Base-by-base conservation (phyloP, 2,113 vertebrate genomes). In the Pheucticus melanocephalus region DNA sequence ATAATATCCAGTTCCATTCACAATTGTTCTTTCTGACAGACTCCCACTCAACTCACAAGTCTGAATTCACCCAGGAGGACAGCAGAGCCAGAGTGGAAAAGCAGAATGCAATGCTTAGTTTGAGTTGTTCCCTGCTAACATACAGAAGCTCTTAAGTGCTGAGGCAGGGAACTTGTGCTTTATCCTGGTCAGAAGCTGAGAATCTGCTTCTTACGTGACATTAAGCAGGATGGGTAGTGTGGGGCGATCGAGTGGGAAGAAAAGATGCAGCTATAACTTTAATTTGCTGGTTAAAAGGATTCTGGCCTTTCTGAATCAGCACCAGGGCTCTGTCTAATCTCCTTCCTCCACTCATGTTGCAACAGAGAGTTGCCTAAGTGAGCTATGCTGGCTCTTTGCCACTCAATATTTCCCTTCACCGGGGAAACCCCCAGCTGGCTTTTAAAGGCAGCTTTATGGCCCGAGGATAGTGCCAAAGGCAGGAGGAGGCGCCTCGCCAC, bases 371-470 rank as follows among this genome's bases (percentile, higher is more conserved):
- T 96, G 89, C 92, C 79, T 92, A 90, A 96, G 93, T 28, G 85
- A 95, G 93, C 71, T 95, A 27, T 94, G 92, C 83, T 95, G 95
- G 94, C 95, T 96, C 71, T 68, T 82, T 96, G 95, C 94, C 96
- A 95, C 85, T 91, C 95, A 96, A 82, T 96, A 95, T 96, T 97
- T 97, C 90, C 59, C 93, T 94, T 92, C 84, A 94, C 93, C 45
- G 88, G 90, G 94, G 92, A 97, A 97, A 95, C 92, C 94, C 92
- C 95, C 91, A 91, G 76, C 73, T 82, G 89, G 65, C 77, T 95
- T 96, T 91, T 82, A 86, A 79, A 96, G 80, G 11, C 69, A 79
- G 68, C 54, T 91, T 94, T 94, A 71, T 79, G 56, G 94, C 86
- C 86, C 39, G 73, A 53, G 73, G 88, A 51, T 21, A 93, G 88